phyloP scores from a whole-genome alignment of 2,888 invertebrate species.

The Hyles lineata region DNA sequence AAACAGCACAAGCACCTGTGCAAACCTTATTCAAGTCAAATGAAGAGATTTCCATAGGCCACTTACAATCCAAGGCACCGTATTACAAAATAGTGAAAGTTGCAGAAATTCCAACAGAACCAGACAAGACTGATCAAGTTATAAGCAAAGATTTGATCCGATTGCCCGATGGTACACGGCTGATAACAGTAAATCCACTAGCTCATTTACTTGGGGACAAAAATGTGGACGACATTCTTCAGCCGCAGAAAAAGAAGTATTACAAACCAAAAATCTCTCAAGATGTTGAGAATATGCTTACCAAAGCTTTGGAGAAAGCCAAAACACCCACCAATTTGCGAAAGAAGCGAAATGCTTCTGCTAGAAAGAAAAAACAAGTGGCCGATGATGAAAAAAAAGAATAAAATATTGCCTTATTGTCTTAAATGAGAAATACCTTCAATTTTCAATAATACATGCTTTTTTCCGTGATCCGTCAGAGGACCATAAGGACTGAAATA shows the following conservation, averaged over 20 bases:
- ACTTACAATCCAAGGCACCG: slow-evolving; percentile 65
- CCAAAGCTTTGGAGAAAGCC: slow-evolving; percentile 53
- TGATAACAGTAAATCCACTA: slow-evolving; percentile 70
- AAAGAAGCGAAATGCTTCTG: not conserved
- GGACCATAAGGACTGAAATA: no score
- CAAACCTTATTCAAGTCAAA: slow-evolving; percentile 42
- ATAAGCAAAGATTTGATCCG: slow-evolving; percentile 43
- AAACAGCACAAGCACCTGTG: slow-evolving; percentile 40
- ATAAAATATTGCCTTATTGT: not conserved
- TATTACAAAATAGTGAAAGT: slow-evolving; percentile 74
- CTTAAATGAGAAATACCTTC: not conserved
- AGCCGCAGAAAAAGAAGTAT: slow-evolving; percentile 52
- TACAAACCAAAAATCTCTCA: slow-evolving; percentile 53
- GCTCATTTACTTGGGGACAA: slow-evolving; percentile 65
- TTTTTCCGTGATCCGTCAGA: no score
- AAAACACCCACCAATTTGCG: slow-evolving; percentile 10
- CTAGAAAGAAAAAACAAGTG: not conserved
- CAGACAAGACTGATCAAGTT: slow-evolving; percentile 13
- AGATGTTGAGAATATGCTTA: slow-evolving; percentile 60
- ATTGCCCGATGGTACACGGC: slow-evolving; percentile 64
- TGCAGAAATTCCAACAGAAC: slow-evolving; percentile 49
- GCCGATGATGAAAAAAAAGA: not conserved
- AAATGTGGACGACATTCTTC: slow-evolving; percentile 50
- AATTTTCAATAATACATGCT: no score
- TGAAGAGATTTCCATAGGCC: slow-evolving; percentile 61